Conservation (phyloP, 2,888 invertebrate genomes). For the Drosophila mimica region DNA sequence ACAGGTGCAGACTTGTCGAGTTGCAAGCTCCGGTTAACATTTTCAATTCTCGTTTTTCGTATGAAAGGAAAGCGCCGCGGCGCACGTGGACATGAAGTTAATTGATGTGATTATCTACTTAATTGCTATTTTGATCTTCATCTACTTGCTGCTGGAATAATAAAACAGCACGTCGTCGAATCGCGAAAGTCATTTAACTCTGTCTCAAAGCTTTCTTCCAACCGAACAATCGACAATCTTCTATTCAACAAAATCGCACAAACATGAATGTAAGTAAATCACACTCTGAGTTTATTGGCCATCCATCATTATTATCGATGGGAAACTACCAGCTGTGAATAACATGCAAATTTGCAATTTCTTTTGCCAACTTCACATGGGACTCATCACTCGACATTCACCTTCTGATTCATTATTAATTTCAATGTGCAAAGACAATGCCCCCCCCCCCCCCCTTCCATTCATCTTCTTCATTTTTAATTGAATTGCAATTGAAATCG, state of each 20-base stretch:
- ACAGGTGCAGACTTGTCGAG: constrained; percentile 64
- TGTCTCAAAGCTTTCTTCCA: constrained; percentile 39
- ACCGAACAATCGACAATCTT: not conserved
- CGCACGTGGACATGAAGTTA: constrained; percentile 82
- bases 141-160: constrained; percentile 81
- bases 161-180: constrained; percentile 12
- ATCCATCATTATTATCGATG: constrained; percentile 53
- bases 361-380: constrained; percentile 12
- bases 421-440: constrained; percentile 54
- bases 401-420: constrained; percentile 13
- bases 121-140: constrained; percentile 82
- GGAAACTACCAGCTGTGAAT: constrained; percentile 22
- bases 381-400: constrained; percentile 23
- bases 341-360: constrained; percentile 33
- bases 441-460: too few relatives aligned
- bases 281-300: constrained; percentile 38
- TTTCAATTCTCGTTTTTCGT: constrained; percentile 20
- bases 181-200: constrained; percentile 31
- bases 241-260: constrained; percentile 8
- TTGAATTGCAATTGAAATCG: constrained; percentile 51
- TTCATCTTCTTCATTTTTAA: constrained; percentile 53
- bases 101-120: constrained; percentile 83
- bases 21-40: constrained; percentile 40
- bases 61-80: constrained; percentile 67
- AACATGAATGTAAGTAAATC: constrained; percentile 68